Evolutionary conservation across 2,888 invertebrate genomes (phyloP).

Genomic region (Eupithecia centaureata): DNA sequence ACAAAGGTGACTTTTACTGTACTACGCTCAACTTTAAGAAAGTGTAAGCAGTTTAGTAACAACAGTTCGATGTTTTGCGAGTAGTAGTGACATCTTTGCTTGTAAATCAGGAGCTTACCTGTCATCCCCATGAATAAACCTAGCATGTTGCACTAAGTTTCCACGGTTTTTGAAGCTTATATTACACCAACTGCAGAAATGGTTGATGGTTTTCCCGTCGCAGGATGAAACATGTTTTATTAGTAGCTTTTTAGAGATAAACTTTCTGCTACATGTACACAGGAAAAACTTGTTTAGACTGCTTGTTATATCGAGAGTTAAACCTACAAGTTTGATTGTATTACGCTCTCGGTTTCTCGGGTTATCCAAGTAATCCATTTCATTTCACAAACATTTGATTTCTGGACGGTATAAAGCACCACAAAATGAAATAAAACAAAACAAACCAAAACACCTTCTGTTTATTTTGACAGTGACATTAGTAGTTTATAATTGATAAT

Average conservation of each 20-base stretch:
- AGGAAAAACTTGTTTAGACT: constrained; percentile 40
- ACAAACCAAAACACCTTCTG: too few relatives aligned
- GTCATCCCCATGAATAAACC: constrained; percentile 46
- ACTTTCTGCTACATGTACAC: constrained; percentile 39
- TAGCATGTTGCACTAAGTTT: constrained; percentile 46
- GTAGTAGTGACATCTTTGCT: too few relatives aligned
- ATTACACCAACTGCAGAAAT: constrained; percentile 49
- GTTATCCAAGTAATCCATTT: background rate
- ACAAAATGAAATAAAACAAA: too few relatives aligned
- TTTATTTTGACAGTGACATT: too few relatives aligned
- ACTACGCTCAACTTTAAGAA: too few relatives aligned
- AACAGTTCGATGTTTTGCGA: too few relatives aligned
- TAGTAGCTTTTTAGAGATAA: constrained; percentile 20
- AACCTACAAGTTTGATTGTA: constrained; percentile 23
- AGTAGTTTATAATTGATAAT: too few relatives aligned
- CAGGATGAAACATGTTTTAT: constrained; percentile 23
- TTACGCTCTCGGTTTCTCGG: constrained; percentile 28
- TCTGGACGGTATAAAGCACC: too few relatives aligned
- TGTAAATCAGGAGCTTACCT: too few relatives aligned
- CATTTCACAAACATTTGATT: too few relatives aligned
- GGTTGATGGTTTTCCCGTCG: constrained; percentile 10
- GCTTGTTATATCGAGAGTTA: constrained; percentile 35
- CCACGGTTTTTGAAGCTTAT: constrained; percentile 50
- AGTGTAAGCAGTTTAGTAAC: too few relatives aligned
- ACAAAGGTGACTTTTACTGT: too few relatives aligned